Conservation (phyloP, 2,797 vertebrate genomes). For the Parauchenoglanis punctatus region DNA sequence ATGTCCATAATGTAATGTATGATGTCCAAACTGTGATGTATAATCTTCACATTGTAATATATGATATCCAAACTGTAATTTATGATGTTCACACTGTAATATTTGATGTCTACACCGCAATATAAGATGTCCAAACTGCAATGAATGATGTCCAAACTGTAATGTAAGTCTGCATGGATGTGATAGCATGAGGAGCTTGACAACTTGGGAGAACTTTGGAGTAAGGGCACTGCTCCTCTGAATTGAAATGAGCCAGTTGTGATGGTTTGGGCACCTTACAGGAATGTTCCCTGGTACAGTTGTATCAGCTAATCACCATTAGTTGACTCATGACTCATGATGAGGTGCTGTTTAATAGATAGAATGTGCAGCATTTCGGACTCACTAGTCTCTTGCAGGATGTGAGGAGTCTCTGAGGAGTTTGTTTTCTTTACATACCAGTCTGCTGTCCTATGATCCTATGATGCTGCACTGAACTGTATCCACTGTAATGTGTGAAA, state of each 20-base stretch:
- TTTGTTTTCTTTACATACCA: background rate
- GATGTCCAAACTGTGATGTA: background rate
- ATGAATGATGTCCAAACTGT: background rate
- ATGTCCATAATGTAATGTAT: background rate
- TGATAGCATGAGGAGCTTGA: background rate
- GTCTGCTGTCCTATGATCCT: background rate
- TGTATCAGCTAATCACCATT: background rate
- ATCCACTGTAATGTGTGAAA: background rate
- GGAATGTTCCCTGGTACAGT: background rate
- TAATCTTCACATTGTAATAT: background rate
- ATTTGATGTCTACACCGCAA: background rate
- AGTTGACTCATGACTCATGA: background rate
- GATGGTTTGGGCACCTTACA: background rate
- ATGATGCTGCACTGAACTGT: background rate
- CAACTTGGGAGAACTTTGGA: no score
- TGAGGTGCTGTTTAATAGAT: background rate
- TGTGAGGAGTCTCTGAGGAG: background rate
- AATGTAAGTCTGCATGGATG: background rate
- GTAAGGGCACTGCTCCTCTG: background rate
- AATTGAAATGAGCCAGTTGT: background rate
- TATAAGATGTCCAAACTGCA: background rate
- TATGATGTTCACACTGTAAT: background rate
- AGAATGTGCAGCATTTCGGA: background rate
- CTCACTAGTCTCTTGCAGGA: background rate
- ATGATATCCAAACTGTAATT: no score